phyloP scores from a whole-genome alignment of 2,113 vertebrate genomes.

The Coryphaenoides rupestris region DNA sequence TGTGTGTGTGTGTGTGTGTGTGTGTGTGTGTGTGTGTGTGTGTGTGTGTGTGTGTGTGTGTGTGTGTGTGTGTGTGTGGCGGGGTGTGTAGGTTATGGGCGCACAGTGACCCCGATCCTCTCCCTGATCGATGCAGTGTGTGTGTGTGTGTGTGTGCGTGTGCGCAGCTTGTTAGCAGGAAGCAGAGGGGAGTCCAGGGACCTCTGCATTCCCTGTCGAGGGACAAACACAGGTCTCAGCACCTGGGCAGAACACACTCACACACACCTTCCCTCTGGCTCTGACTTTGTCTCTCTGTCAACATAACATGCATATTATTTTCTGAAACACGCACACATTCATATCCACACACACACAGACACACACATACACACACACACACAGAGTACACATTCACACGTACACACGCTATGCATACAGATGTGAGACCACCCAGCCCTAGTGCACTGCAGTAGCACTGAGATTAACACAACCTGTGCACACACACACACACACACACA shows the following conservation, averaged over 20 bases:
- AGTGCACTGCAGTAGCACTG: constrained; percentile 40
- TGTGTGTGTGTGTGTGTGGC: constrained; percentile 8
- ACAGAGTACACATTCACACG: constrained; percentile 24
- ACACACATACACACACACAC: constrained; percentile 3
- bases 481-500: neutral
- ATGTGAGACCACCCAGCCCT: constrained; percentile 43
- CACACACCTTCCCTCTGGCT: constrained; percentile 14
- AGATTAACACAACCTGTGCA: constrained; percentile 26
- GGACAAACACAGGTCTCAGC: constrained; percentile 56
- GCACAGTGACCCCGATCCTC: constrained; percentile 51
- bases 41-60: constrained; percentile 13
- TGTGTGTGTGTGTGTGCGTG: constrained; percentile 32
- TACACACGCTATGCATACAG: constrained; percentile 54
- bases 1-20: constrained; percentile 32
- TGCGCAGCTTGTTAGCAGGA: constrained; percentile 60
- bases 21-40: constrained; percentile 15
- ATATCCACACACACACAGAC: no score
- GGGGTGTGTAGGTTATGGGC: constrained; percentile 57
- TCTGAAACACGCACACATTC: constrained; percentile 26
- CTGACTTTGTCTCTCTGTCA: constrained; percentile 2
- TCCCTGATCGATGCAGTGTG: constrained; percentile 61
- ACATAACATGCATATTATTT: constrained; percentile 19
- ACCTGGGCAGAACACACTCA: constrained; percentile 52
- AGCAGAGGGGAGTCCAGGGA: constrained; percentile 59
- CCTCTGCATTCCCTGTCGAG: constrained; percentile 61